Evolutionary conservation across 2,888 invertebrate species (phyloP).

Genomic region (Cantharis lateralis): DNA sequence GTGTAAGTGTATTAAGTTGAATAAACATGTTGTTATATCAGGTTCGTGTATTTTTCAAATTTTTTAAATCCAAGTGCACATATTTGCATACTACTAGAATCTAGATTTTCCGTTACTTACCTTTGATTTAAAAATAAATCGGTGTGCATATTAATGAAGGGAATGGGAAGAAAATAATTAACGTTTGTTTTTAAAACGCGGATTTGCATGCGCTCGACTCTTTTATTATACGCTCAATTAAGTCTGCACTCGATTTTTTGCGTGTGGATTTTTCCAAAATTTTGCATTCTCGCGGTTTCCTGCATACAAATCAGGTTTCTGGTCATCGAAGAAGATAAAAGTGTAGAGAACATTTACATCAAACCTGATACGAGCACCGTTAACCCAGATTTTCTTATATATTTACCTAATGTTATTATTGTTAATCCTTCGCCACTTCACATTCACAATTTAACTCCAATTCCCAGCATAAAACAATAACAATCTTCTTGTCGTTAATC

Average conservation of each 20-base stretch:
- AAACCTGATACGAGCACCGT: constrained; percentile 5
- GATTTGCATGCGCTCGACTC: background rate
- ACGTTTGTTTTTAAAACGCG: background rate
- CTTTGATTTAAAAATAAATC: background rate
- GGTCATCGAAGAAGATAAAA: constrained; percentile 9
- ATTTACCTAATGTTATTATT: constrained; percentile 5
- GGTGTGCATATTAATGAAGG: constrained; percentile 13
- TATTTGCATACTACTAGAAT: background rate
- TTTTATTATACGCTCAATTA: background rate
- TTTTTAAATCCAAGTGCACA: background rate
- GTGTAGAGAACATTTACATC: background rate
- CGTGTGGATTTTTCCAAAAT: background rate
- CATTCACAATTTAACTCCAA: background rate
- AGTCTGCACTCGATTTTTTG: too few species aligned
- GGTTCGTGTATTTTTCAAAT: constrained; percentile 40
- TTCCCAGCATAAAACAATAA: background rate
- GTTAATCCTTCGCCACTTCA: background rate
- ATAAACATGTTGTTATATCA: constrained; percentile 41
- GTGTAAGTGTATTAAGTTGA: constrained; percentile 36
- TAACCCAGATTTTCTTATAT: constrained; percentile 14
- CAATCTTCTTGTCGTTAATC: background rate
- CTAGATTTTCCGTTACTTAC: background rate
- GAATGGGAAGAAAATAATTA: constrained; percentile 12
- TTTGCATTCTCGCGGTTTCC: background rate
- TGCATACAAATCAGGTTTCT: background rate